These are phyloP conservation scores for Ciconia nigra DNA, from an alignment of 2,797 vertebrate species.

Conservation along the genomic window DNA sequence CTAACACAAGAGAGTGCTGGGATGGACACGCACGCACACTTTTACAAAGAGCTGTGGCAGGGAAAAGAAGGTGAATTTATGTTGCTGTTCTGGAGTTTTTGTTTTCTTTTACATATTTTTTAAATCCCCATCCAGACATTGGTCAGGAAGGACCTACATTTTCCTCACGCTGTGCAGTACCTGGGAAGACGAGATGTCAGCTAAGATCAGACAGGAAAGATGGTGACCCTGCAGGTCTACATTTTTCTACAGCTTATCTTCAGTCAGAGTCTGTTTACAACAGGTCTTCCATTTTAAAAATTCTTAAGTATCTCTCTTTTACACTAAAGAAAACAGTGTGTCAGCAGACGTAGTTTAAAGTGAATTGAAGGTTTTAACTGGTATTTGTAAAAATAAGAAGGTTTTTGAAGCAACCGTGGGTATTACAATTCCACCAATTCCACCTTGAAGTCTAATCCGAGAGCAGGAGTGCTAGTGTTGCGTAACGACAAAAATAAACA, in stretches of 20 bases:
- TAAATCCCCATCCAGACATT: not conserved
- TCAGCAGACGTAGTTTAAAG: not conserved
- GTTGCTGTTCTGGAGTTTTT: not conserved
- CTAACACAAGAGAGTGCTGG: not conserved
- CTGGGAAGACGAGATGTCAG: not conserved
- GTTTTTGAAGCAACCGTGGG: slow-evolving; percentile 38
- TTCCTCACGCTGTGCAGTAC: not conserved
- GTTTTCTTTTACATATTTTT: not conserved
- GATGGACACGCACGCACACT: not conserved
- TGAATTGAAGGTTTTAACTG: slow-evolving; percentile 21
- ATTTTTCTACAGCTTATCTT: not conserved
- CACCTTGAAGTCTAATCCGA: slow-evolving; percentile 16
- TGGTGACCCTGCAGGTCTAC: not conserved
- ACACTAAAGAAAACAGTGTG: not conserved
- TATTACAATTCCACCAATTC: slow-evolving; percentile 35
- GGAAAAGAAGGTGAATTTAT: not conserved
- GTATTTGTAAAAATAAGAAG: slow-evolving; percentile 38
- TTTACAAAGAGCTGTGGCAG: not conserved
- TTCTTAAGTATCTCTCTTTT: not conserved
- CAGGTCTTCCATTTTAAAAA: not conserved
- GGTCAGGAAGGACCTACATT: not conserved
- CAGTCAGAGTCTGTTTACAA: not conserved
- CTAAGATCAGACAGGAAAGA: not conserved
- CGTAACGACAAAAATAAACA: slow-evolving; percentile 66
- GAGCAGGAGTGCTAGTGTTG: slow-evolving; percentile 49